Evolutionary conservation across 2,888 invertebrate genomes (phyloP).

Genomic region (Cantharis flavilabris): DNA sequence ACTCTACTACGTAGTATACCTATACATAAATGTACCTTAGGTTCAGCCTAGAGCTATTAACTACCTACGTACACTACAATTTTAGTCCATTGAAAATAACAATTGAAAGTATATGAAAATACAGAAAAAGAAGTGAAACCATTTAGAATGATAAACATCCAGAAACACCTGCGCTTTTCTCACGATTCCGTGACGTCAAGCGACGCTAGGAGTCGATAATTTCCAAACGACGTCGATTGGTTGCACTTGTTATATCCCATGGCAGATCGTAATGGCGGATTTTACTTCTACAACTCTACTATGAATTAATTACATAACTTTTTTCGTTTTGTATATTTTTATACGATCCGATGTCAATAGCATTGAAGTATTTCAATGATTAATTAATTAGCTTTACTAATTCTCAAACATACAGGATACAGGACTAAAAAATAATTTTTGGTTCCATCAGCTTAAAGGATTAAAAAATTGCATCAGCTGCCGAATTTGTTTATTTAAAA

Average conservation of each 20-base stretch:
- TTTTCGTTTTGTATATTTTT: not conserved
- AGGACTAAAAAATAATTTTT: not conserved
- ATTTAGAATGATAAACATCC: slow-evolving; percentile 3
- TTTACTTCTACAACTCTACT: slow-evolving; percentile 3
- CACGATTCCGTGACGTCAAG: slow-evolving; percentile 35
- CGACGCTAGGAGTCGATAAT: slow-evolving; percentile 33
- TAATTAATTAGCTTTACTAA: not conserved
- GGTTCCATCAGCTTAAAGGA: not conserved
- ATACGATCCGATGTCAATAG: not conserved
- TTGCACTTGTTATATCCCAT: slow-evolving; percentile 35
- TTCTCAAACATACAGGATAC: not conserved
- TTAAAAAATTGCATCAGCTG: not conserved
- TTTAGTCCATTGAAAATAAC: not conserved
- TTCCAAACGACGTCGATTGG: slow-evolving; percentile 33
- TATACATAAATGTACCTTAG: no score
- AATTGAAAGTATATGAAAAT: not conserved
- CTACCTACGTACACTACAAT: no score
- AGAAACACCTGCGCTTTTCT: slow-evolving; percentile 32
- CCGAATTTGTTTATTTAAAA: not conserved
- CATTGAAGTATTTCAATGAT: not conserved
- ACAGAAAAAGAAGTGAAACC: slow-evolving; percentile 2
- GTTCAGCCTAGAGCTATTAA: no score
- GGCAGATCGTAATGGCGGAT: slow-evolving; percentile 20
- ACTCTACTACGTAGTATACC: no score
- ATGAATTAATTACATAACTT: not conserved